Evolutionary conservation across 1,140 invertebrate species (phyloP).

Genomic region (Drosophila busckii): DNA sequence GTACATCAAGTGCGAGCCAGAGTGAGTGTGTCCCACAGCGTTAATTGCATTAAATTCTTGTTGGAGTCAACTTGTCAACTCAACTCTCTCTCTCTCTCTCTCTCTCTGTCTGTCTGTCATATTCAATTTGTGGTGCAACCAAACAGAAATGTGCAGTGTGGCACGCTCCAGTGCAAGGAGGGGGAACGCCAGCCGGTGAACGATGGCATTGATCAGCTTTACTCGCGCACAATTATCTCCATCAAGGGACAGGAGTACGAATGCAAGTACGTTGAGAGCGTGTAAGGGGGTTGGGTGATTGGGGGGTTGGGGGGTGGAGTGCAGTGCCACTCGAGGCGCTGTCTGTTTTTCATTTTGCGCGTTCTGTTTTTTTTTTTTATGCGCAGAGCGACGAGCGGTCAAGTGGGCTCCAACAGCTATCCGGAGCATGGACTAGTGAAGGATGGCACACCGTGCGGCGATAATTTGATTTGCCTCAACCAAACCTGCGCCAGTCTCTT

Average conservation of each 20-base stretch:
- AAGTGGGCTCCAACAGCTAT: slow-evolving; percentile 83
- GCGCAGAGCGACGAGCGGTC: slow-evolving; percentile 85
- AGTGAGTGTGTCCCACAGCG: slow-evolving; percentile 83
- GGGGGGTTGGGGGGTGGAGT: not conserved
- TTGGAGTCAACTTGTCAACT: too few species aligned
- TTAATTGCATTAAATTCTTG: not conserved
- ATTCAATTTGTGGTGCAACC: not conserved
- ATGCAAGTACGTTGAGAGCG: slow-evolving; percentile 89
- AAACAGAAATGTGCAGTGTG: slow-evolving; percentile 90
- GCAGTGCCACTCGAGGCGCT: not conserved
- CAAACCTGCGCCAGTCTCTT: slow-evolving; percentile 93
- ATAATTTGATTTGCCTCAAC: slow-evolving; percentile 94
- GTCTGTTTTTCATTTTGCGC: not conserved
- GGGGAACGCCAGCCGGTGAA: slow-evolving; percentile 89
- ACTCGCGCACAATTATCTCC: slow-evolving; percentile 91
- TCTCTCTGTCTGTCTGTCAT: too few species aligned
- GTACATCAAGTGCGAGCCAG: slow-evolving; percentile 91
- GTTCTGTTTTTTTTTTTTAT: not conserved
- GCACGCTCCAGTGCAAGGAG: slow-evolving; percentile 92
- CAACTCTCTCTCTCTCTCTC: too few species aligned
- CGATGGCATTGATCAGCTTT: slow-evolving; percentile 87
- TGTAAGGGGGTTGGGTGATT: not conserved
- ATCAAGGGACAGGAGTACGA: slow-evolving; percentile 92
- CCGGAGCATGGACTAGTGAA: slow-evolving; percentile 88
- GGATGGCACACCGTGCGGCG: slow-evolving; percentile 95